Evolutionary conservation across 2,797 vertebrate genomes (phyloP).

Genomic region (Dermochelys coriacea): DNA sequence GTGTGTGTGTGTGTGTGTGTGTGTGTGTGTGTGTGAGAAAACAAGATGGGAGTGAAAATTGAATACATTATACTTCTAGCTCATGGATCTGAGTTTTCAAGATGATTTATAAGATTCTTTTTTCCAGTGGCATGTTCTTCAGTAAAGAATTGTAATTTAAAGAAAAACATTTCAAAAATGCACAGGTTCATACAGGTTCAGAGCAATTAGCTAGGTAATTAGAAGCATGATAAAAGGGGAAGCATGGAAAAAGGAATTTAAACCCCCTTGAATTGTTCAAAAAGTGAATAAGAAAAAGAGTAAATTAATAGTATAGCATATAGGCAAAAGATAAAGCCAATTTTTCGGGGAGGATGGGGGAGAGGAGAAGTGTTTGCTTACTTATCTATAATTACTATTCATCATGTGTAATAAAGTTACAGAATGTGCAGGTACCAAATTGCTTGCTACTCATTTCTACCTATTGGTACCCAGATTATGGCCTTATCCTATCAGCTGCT

Average conservation of each 20-base stretch:
- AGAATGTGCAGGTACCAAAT: not conserved
- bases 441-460: not conserved
- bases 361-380: not conserved
- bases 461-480: not conserved
- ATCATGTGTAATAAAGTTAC: conserved; percentile 15
- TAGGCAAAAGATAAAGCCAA: conserved; percentile 73
- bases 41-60: not conserved
- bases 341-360: conserved; percentile 31
- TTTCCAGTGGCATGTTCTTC: conserved; percentile 56
- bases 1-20: too few species aligned
- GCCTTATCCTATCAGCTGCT: not conserved
- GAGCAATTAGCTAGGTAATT: conserved; percentile 82
- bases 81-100: not conserved
- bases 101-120: conserved; percentile 29
- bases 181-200: conserved; percentile 62
- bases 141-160: conserved; percentile 76
- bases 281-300: conserved; percentile 71
- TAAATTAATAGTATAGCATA: conserved; percentile 73
- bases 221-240: conserved; percentile 77
- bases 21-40: not conserved
- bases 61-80: not conserved
- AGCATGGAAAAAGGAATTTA: conserved; percentile 77
- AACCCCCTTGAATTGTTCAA: conserved; percentile 76
- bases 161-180: conserved; percentile 74
- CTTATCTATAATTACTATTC: conserved; percentile 62